Conservation (phyloP, 1,140 invertebrate genomes). For the Dinothrombium tinctorium region DNA sequence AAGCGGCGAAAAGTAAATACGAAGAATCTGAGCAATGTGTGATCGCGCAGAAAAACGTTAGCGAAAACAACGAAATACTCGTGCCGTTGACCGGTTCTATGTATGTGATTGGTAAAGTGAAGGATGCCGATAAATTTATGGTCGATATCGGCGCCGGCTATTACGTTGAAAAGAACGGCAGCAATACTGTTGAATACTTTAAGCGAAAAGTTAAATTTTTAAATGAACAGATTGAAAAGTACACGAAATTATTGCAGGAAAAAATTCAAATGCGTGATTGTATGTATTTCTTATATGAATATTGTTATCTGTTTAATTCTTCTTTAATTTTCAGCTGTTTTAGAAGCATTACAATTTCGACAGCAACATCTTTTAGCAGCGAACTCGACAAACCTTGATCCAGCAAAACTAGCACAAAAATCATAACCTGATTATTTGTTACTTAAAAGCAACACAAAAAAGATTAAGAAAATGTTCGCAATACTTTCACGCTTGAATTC, state of each 20-base stretch:
- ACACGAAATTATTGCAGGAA: conserved; percentile 55
- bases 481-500: too few relatives aligned
- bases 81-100: conserved; percentile 80
- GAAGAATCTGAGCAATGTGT: conserved; percentile 59
- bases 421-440: too few relatives aligned
- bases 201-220: conserved; percentile 70
- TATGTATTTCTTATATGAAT: background rate
- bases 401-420: too few relatives aligned
- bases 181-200: conserved; percentile 65
- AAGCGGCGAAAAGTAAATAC: conserved; percentile 70
- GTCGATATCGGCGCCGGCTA: conserved; percentile 88
- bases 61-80: conserved; percentile 52
- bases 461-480: too few relatives aligned
- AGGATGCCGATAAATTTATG: conserved; percentile 53
- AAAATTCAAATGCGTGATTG: conserved; percentile 63
- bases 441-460: too few relatives aligned
- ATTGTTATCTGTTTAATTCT: too few relatives aligned
- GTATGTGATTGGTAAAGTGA: conserved; percentile 69
- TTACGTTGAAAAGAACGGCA: conserved; percentile 57
- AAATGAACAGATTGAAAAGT: conserved; percentile 78
- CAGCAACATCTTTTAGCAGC: too few relatives aligned
- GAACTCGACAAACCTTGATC: too few relatives aligned
- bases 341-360: too few relatives aligned
- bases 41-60: conserved; percentile 44
- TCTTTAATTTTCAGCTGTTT: too few relatives aligned